Evolutionary conservation across 2,888 invertebrate species (phyloP).

Genomic region (Pachymerium ferrugineum): DNA sequence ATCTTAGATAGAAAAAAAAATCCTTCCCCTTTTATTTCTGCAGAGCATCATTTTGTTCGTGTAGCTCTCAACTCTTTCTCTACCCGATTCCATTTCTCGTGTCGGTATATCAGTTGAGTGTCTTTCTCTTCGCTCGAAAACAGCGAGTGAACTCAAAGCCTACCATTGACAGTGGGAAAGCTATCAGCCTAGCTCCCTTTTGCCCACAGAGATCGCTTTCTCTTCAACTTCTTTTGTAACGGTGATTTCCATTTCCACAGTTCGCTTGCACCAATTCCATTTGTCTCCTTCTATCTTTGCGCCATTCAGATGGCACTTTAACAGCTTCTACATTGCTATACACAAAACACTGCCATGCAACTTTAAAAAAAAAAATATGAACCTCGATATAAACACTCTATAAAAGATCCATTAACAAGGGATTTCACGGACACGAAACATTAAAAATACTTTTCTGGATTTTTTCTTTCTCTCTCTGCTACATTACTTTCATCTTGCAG

Average conservation of each 20-base stretch:
- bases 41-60: neutral
- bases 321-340: conserved; percentile 18
- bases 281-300: conserved; percentile 20
- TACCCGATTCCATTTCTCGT: neutral
- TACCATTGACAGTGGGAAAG: conserved; percentile 11
- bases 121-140: conserved; percentile 7
- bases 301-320: conserved; percentile 1
- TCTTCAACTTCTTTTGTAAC: conserved; percentile 28
- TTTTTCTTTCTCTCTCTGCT: neutral
- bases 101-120: conserved; percentile 14
- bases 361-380: neutral
- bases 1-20: too few species aligned
- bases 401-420: neutral
- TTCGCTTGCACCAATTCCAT: conserved; percentile 25
- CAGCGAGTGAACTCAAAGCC: conserved; percentile 24
- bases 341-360: neutral
- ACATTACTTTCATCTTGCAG: neutral
- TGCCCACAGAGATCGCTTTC: conserved; percentile 20
- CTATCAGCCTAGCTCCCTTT: conserved; percentile 9
- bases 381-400: neutral
- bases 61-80: neutral
- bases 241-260: conserved; percentile 30
- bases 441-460: neutral
- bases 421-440: neutral
- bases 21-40: neutral